Percentiles rank a stretch among this genome's conserved stretches.
These are phyloP conservation scores for Notothenia rossii DNA, from an alignment of 2,113 vertebrate species.

Conservation along the genomic window DNA sequence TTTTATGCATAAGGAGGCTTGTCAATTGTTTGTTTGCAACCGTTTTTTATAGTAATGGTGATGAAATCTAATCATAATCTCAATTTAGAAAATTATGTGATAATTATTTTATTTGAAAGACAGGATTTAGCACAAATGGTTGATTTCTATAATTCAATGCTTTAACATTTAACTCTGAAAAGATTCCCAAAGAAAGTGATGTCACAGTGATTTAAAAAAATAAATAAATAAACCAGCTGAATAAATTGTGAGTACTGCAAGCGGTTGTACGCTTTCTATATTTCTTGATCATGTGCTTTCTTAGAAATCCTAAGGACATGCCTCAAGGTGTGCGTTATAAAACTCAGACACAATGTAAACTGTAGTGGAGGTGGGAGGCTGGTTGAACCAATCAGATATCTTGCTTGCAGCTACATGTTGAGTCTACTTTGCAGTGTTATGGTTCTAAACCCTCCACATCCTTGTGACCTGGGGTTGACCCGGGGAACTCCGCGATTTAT, in stretches of 20 bases:
- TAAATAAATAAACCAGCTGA: neutral
- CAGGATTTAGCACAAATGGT: too few species aligned
- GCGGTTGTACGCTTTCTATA: neutral
- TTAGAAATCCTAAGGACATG: neutral
- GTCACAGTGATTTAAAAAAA: too few species aligned
- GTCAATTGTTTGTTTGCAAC: neutral
- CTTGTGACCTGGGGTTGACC: conserved; percentile 46
- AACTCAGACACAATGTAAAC: neutral
- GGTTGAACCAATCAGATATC: conserved; percentile 3
- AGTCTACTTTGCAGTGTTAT: conserved; percentile 8
- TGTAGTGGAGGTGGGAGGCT: neutral
- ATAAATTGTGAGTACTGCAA: neutral
- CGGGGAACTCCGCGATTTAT: conserved; percentile 43
- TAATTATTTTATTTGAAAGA: too few species aligned
- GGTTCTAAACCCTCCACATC: conserved; percentile 34
- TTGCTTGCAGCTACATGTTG: neutral
- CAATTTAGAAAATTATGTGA: too few species aligned
- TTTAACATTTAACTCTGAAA: neutral
- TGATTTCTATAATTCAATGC: too few species aligned
- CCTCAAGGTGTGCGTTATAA: neutral
- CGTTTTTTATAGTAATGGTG: neutral
- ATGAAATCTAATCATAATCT: too few species aligned
- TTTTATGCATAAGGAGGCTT: conserved; percentile 3
- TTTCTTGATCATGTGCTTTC: neutral
- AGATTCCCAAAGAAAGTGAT: neutral